Evolutionary conservation across 2,113 vertebrate species (phyloP), one percentile per base, ranked within the genome.

Genomic region (Psettodes erumei): DNA sequence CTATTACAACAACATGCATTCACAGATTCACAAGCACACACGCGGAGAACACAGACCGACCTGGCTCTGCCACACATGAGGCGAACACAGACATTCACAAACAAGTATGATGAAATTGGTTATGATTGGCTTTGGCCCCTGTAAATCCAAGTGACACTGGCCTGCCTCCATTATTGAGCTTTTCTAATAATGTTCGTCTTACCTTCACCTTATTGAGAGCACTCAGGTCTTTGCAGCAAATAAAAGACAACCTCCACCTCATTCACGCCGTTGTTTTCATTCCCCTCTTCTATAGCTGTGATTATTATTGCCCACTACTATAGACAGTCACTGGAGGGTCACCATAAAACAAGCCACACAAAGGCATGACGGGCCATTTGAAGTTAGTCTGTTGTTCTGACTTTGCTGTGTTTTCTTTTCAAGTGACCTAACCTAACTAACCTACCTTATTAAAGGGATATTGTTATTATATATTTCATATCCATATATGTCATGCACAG

Each of bases 161-260:
- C 55, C 79, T 65, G 30, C 71, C 47, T 84, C 82, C 40, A 23
- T 87, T 81, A 86, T 71, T 86, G 85, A 83, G 85, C 72, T 91
- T 90, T 88, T 92, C 89, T 90, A 92, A 93, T 94, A 94, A 92
- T 74, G 82, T 58, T 56, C 80, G 89, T 90, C 82, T 93, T 93
- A 92, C 89, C 87, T 71, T 77, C 73, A 75, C 84, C 80, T 89
- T 90, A 89, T 85, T 87, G 84, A 84, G 89, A 86, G 85, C 82
- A 85, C 76, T 77, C 51, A 10, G 88, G 85, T 89, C 84, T 87
- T 81, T 25, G 30, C 82, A 77, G 87, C 80, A 88, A 92, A 93
- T 91, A 88, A 92, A 89, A 87, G 77, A 84, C 77, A 74, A 86
- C 82, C 81, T 80, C 79, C 51, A 74, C 33, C 60, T 73, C 78